Evolutionary conservation across 2,113 vertebrate genomes (phyloP).

Genomic region (Corapipo altera): DNA sequence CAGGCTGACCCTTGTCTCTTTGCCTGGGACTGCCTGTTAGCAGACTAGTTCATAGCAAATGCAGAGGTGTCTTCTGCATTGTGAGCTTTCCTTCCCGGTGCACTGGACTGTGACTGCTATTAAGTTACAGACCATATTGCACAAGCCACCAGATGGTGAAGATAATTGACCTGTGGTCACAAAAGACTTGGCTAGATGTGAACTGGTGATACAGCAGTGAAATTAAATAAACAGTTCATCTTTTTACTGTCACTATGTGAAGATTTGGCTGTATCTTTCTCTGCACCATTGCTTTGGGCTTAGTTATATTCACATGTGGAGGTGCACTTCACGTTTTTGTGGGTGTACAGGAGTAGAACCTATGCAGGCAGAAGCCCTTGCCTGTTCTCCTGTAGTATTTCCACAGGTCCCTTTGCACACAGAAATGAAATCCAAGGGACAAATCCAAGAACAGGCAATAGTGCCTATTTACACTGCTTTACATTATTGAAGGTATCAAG

Average conservation of each 20-base stretch:
- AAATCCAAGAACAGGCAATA: neutral
- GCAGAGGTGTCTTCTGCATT: neutral
- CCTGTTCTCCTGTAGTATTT: neutral
- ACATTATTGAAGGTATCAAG: neutral
- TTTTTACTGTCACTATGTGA: neutral
- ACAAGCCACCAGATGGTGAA: neutral
- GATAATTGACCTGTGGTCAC: neutral
- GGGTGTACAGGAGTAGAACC: neutral
- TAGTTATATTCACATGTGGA: neutral
- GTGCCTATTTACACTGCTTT: neutral
- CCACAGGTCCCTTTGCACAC: neutral
- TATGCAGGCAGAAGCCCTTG: neutral
- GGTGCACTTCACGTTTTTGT: neutral
- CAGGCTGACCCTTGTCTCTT: neutral
- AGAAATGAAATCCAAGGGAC: neutral
- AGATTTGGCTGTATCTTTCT: neutral
- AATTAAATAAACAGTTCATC: neutral
- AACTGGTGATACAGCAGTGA: neutral
- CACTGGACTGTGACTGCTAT: neutral
- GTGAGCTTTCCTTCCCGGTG: neutral
- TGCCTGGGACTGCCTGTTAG: neutral
- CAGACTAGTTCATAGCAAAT: neutral
- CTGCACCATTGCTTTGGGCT: neutral
- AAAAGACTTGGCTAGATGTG: neutral
- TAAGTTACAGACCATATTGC: neutral